These are phyloP conservation scores for Neoarius graeffei DNA, from an alignment of 2,113 vertebrate genomes.

Conservation along the genomic window DNA sequence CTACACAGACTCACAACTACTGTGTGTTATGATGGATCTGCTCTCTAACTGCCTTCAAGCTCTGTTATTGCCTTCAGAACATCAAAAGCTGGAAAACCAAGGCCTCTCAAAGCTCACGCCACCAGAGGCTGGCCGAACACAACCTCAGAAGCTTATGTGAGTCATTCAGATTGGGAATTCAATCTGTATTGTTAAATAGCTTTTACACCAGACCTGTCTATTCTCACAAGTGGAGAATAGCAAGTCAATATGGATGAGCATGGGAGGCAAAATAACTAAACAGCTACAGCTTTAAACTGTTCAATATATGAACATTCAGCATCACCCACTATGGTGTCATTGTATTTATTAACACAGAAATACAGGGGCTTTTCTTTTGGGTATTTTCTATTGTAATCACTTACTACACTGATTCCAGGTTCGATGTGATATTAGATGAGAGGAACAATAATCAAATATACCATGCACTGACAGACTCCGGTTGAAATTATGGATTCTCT, in stretches of 20 bases:
- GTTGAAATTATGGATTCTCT: no score
- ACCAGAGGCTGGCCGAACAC: conserved; percentile 1
- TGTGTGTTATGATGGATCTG: conserved; percentile 13
- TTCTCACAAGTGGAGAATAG: conserved; percentile 3
- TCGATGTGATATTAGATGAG: not conserved
- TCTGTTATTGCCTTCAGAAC: conserved; percentile 15
- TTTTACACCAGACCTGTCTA: conserved; percentile 10
- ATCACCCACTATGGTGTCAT: not conserved
- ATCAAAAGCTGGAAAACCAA: conserved; percentile 17
- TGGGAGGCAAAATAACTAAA: not conserved
- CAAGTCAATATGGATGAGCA: not conserved
- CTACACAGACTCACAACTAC: not conserved
- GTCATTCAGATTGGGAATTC: conserved; percentile 28
- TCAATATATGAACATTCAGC: not conserved
- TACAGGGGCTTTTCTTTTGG: not conserved
- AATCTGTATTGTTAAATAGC: conserved; percentile 25
- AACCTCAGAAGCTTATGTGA: conserved; percentile 15
- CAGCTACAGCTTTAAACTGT: not conserved
- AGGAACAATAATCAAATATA: not conserved
- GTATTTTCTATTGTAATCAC: not conserved
- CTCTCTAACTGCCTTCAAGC: not conserved
- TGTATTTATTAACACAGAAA: not conserved
- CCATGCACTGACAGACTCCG: no score
- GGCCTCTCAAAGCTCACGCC: not conserved
- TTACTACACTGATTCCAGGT: not conserved